These are phyloP conservation scores for Liolophura sinensis DNA, from an alignment of 1,140 invertebrate genomes.

Conservation along the genomic window DNA sequence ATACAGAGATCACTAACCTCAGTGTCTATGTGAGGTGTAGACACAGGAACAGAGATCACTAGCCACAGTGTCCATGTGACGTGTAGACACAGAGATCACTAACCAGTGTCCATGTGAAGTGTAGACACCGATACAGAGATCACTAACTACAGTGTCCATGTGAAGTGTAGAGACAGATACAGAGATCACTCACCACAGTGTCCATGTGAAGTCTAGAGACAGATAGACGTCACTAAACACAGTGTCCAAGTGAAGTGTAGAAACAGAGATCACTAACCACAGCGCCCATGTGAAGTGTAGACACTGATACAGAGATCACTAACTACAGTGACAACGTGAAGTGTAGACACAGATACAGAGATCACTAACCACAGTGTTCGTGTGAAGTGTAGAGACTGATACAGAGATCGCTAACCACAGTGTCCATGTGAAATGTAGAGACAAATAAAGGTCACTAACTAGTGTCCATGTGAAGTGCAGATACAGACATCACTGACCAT, in stretches of 20 bases:
- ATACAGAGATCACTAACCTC: constrained; percentile 83
- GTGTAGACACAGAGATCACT: too few relatives aligned
- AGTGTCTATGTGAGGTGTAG: too few relatives aligned
- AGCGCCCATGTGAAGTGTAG: constrained; percentile 89
- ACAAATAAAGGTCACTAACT: constrained; percentile 89
- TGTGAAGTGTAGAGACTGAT: too few relatives aligned
- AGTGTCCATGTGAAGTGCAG: not conserved
- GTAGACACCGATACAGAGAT: too few relatives aligned
- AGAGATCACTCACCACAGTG: too few relatives aligned
- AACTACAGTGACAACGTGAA: constrained; percentile 62
- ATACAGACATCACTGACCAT: constrained; percentile 61
- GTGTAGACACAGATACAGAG: not conserved
- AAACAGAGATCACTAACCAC: constrained; percentile 62
- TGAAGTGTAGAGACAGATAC: constrained; percentile 66
- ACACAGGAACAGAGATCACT: constrained; percentile 64
- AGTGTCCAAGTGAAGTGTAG: too few relatives aligned
- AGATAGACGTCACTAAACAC: not conserved
- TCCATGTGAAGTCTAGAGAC: too few relatives aligned
- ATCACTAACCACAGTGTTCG: not conserved
- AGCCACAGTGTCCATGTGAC: too few relatives aligned
- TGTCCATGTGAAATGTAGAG: constrained; percentile 92
- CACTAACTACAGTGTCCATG: too few relatives aligned
- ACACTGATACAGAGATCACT: constrained; percentile 93
- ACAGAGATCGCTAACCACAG: constrained; percentile 68
- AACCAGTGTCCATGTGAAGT: too few relatives aligned